Base-by-base conservation (phyloP, 2,888 invertebrate genomes). In the Odontomyia ornata region DNA sequence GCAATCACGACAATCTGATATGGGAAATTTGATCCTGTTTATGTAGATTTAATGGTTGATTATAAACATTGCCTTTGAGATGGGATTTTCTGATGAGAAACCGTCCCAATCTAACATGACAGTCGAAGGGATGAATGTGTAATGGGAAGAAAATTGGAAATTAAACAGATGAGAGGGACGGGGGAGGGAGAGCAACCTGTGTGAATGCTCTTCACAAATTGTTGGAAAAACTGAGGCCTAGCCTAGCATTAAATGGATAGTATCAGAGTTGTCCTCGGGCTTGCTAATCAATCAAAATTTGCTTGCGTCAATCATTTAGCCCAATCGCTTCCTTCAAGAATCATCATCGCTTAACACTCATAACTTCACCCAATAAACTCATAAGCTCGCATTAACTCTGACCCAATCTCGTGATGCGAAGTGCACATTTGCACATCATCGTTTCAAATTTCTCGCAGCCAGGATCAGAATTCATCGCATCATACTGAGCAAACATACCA, bases 401-500 rank as follows among this genome's bases (percentile, higher is more conserved):
- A 15, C 30, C 73, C 36, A 23, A 73, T 36, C 21, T 23, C 43
- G 15, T 73, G 36, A 30, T 30, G 15, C 30, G 23, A 4, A 60
- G 23, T 30, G 13, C 21, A 18, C 23, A 43, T 67, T 27, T 46
- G 60, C 21, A 36, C n/a, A 5, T 57, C 36, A 23, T 71, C 25
- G 11, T 46, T 71, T 15, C 0, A 23, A 13, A 7, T 25, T 47
- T 3, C 25, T 46, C 15, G 43, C 46, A 21, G 23, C 47, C 27
- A 9, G 13, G 18, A 7, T 46, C n/a, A 11, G 1, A n/a, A 43
- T 15, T 15, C 13, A 73, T 18, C 57, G 21, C 36, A 60, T 73
- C 57, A 73, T 57, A 57, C 57, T 73, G 73, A 57, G 73, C 57
- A 73, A 73, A 73, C 60, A 73, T 36, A 60, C 60, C 57, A 43